phyloP scores from a whole-genome alignment of 2,113 vertebrate genomes.

The Psilopogon haemacephalus region DNA sequence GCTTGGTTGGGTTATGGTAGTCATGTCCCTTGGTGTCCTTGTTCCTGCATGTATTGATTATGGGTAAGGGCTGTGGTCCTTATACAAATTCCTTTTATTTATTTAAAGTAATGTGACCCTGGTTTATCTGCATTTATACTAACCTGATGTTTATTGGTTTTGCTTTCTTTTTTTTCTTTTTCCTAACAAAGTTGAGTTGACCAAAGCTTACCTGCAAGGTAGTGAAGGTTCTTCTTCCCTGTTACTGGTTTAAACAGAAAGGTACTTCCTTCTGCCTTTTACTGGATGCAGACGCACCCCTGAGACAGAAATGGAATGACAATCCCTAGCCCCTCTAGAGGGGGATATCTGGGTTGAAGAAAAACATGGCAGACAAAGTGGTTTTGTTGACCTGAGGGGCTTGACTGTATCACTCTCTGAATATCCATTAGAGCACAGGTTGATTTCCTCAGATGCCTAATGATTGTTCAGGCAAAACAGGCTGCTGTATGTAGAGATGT shows the following conservation, averaged over 20 bases:
- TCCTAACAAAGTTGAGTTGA: constrained; percentile 96
- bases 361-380: neutral
- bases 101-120: constrained; percentile 51
- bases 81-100: constrained; percentile 45
- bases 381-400: constrained; percentile 12
- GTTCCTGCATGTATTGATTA: constrained; percentile 5
- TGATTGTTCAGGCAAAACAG: neutral
- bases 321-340: neutral
- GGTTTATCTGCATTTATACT: constrained; percentile 77
- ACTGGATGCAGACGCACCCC: constrained; percentile 74
- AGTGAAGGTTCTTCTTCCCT: constrained; percentile 85
- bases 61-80: constrained; percentile 31
- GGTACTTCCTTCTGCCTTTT: constrained; percentile 74
- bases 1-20: neutral
- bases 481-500: neutral
- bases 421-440: neutral
- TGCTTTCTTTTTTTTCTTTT: constrained; percentile 69
- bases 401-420: constrained; percentile 45
- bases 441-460: constrained; percentile 44
- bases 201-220: constrained; percentile 99
- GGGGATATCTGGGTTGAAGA: neutral
- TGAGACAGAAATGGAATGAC: constrained; percentile 39
- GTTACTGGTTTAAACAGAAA: constrained; percentile 80
- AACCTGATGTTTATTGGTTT: constrained; percentile 84
- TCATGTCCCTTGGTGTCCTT: neutral